Conservation (phyloP, 2,888 invertebrate species). For the Oscheius sp. region DNA sequence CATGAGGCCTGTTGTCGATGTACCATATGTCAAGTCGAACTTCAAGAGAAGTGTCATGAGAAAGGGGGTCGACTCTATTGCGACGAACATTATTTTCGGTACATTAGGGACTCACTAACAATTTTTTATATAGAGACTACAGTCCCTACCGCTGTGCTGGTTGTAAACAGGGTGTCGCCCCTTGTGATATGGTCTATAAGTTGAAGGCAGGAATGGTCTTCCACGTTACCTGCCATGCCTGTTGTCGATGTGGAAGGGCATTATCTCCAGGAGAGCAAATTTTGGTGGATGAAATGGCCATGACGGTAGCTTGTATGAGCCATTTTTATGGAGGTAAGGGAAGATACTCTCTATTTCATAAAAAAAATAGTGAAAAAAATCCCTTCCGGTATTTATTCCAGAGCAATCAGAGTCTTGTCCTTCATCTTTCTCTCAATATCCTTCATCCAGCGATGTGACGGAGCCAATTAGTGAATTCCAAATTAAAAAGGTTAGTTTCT, state of each 20-base stretch:
- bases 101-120: conserved; percentile 65
- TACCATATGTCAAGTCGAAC: conserved; percentile 88
- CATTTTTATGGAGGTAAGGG: conserved; percentile 49
- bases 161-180: conserved; percentile 62
- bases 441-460: conserved; percentile 23
- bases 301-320: conserved; percentile 57
- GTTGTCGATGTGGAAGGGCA: conserved; percentile 59
- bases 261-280: conserved; percentile 67
- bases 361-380: too few relatives aligned
- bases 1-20: conserved; percentile 96
- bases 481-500: conserved; percentile 12
- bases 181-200: conserved; percentile 67
- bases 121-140: conserved; percentile 51
- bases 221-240: conserved; percentile 67
- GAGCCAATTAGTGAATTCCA: conserved; percentile 30
- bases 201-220: conserved; percentile 60
- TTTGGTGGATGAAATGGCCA: conserved; percentile 58
- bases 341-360: neutral
- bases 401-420: conserved; percentile 9
- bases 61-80: conserved; percentile 96
- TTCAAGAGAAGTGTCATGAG: conserved; percentile 97
- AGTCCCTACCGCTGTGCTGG: conserved; percentile 62
- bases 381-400: too few relatives aligned
- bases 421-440: conserved; percentile 1
- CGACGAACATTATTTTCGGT: conserved; percentile 97